Conservation (phyloP, 2,888 invertebrate genomes). For the Melinaea marsaeus region DNA sequence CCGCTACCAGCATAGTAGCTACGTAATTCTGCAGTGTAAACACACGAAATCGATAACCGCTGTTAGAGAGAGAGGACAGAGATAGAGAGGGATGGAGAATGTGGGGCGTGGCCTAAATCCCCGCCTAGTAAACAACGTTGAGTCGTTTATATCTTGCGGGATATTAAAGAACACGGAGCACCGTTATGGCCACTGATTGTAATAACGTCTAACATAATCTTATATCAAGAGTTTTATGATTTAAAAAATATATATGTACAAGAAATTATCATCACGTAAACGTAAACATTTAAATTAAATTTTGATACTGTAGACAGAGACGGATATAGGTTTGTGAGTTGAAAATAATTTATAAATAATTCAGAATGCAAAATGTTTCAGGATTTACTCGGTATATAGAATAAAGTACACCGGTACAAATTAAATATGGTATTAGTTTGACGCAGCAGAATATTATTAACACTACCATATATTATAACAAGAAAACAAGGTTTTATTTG, state of each 20-base stretch:
- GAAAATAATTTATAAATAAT: constrained; percentile 6
- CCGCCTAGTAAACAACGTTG: constrained; percentile 49
- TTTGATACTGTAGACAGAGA: background rate
- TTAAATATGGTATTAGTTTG: constrained; percentile 11
- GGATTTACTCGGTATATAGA: constrained; percentile 8
- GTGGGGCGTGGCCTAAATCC: constrained; percentile 61
- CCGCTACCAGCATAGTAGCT: constrained; percentile 36
- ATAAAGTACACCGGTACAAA: background rate
- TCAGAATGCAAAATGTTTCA: constrained; percentile 9
- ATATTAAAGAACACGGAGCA: constrained; percentile 25
- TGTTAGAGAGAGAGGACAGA: constrained; percentile 41
- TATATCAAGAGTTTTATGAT: constrained; percentile 19
- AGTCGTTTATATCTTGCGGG: constrained; percentile 27
- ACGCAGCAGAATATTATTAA: background rate
- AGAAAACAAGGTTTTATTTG: too few species aligned
- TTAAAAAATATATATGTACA: constrained; percentile 11
- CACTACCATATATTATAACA: too few species aligned
- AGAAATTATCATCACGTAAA: too few species aligned
- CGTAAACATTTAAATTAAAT: too few species aligned
- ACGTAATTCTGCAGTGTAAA: constrained; percentile 65
- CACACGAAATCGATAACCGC: constrained; percentile 42
- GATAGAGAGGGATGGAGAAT: constrained; percentile 49
- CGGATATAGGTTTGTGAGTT: constrained; percentile 1
- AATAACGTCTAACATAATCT: constrained; percentile 22
- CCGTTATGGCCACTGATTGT: constrained; percentile 25